Percentiles rank a stretch among this genome's conserved stretches.
Evolutionary conservation across 2,888 invertebrate genomes (phyloP).

Genomic region (Oscheius sp.): DNA sequence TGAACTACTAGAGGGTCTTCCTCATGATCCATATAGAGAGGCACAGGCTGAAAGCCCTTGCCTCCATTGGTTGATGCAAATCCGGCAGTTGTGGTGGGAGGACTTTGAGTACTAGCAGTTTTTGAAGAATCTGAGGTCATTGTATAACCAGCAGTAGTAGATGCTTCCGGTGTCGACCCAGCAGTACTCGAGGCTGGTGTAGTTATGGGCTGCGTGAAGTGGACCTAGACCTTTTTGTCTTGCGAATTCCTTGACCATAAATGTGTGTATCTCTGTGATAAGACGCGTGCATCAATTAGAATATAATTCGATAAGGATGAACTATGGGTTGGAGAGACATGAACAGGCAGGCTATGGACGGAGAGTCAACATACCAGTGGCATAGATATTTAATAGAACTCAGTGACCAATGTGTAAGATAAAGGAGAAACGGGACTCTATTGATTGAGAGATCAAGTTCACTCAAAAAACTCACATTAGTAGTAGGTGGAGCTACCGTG

Average conservation of each 20-base stretch:
- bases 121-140: background rate
- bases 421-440: background rate
- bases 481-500: conserved; percentile 12
- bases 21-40: conserved; percentile 19
- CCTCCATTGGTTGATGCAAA: background rate
- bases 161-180: background rate
- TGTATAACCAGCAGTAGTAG: background rate
- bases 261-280: background rate
- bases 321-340: no score
- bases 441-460: background rate
- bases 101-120: background rate
- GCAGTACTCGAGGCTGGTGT: background rate
- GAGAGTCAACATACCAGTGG: no score
- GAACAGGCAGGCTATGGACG: no score
- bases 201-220: background rate
- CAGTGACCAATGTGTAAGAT: background rate
- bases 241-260: conserved; percentile 1
- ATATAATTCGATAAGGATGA: background rate
- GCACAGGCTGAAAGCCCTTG: background rate
- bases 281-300: background rate
- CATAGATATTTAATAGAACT: no score
- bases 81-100: background rate
- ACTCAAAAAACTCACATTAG: background rate
- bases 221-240: background rate
- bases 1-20: conserved; percentile 21